phyloP scores from a whole-genome alignment of 2,113 vertebrate genomes.

The Brachionichthys hirsutus region DNA sequence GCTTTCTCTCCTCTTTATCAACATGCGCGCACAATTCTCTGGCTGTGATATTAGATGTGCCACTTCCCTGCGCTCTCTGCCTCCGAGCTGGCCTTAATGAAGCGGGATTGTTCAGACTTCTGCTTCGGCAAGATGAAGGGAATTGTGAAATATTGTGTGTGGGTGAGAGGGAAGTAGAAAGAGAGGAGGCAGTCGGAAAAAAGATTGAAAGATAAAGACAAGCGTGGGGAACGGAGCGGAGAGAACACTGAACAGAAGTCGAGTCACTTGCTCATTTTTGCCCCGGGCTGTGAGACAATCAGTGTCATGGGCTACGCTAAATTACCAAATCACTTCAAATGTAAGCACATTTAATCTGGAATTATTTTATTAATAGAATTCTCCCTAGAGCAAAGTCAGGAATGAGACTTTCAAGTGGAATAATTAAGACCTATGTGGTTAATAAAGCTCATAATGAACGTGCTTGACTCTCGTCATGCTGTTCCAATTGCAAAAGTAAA shows the following conservation, averaged over 20 bases:
- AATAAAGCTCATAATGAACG: conserved; percentile 52
- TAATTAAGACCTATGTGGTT: conserved; percentile 62
- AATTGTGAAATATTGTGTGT: conserved; percentile 4
- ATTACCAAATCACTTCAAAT: conserved; percentile 57
- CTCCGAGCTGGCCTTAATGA: conserved; percentile 49
- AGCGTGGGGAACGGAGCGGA: neutral
- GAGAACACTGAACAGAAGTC: neutral
- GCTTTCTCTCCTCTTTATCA: conserved; percentile 1
- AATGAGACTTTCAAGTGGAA: conserved; percentile 57
- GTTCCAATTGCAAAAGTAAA: conserved; percentile 19
- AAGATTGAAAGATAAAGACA: conserved; percentile 10
- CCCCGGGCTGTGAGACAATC: conserved; percentile 25
- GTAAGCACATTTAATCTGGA: conserved; percentile 64
- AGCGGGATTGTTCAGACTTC: conserved; percentile 7
- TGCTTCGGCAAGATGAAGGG: conserved; percentile 1
- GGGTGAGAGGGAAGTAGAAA: conserved; percentile 2
- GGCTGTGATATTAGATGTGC: conserved; percentile 9
- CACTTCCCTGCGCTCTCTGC: conserved; percentile 28
- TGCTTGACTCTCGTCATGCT: conserved; percentile 4
- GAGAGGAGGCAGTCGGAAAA: conserved; percentile 2
- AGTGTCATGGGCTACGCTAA: conserved; percentile 39
- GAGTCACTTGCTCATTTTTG: conserved; percentile 15
- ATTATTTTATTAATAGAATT: conserved; percentile 69
- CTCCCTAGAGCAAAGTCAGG: conserved; percentile 20
- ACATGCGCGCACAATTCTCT: conserved; percentile 15